These are phyloP conservation scores for Hermodice carunculata DNA, from an alignment of 2,888 invertebrate genomes.

Conservation along the genomic window DNA sequence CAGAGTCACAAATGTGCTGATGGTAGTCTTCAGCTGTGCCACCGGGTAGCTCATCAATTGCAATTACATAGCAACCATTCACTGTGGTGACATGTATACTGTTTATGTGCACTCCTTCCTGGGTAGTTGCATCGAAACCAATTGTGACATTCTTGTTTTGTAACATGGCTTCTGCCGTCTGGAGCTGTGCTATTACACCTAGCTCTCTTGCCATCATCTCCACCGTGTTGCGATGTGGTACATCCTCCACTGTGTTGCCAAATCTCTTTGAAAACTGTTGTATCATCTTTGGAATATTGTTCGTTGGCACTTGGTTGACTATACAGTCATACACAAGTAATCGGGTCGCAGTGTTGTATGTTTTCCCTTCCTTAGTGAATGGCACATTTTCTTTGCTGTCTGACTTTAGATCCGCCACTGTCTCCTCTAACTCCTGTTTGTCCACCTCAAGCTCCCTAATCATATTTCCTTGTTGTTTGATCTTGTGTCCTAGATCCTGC, in stretches of 20 bases:
- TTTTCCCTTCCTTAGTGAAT: too few relatives aligned
- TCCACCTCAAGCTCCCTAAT: too few relatives aligned
- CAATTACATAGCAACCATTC: conserved; percentile 4
- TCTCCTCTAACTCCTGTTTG: too few relatives aligned
- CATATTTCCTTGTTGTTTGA: too few relatives aligned
- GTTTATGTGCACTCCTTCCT: conserved; percentile 35
- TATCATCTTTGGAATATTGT: conserved; percentile 1
- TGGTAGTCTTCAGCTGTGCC: conserved; percentile 33
- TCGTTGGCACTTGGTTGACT: conserved; percentile 2
- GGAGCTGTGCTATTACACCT: conserved; percentile 18
- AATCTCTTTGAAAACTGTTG: background rate
- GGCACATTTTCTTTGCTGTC: too few relatives aligned
- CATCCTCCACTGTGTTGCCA: background rate
- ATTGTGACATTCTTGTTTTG: conserved; percentile 21
- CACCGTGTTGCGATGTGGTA: conserved; percentile 6
- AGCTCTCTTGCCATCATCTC: conserved; percentile 27
- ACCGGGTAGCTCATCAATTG: conserved; percentile 31
- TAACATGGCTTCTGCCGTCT: conserved; percentile 21
- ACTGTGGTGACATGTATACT: conserved; percentile 30
- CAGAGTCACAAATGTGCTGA: conserved; percentile 19
- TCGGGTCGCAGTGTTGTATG: too few relatives aligned
- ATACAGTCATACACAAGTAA: conserved; percentile 6
- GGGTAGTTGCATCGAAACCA: conserved; percentile 34
- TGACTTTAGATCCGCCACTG: too few relatives aligned
- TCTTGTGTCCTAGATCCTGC: too few relatives aligned